Evolutionary conservation across 2,888 invertebrate species (phyloP).

Genomic region (Cosmorhoe ocellata): DNA sequence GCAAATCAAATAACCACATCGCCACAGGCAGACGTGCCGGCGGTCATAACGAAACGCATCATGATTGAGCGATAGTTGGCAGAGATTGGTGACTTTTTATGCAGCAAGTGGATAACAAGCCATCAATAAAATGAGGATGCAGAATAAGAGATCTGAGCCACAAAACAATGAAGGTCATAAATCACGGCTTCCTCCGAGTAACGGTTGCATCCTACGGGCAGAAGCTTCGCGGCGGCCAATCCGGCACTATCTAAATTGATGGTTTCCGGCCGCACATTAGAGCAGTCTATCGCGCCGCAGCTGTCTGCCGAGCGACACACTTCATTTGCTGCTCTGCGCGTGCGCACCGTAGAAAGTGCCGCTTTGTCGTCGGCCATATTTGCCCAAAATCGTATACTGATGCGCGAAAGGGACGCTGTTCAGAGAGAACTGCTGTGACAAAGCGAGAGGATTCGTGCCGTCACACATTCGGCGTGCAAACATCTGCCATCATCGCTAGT

Average conservation of each 20-base stretch:
- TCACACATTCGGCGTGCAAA: conserved; percentile 52
- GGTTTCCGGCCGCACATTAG: conserved; percentile 78
- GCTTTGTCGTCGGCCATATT: conserved; percentile 62
- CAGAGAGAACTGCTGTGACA: conserved; percentile 27
- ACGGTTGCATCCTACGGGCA: conserved; percentile 75
- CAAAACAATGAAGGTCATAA: conserved; percentile 80
- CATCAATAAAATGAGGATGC: conserved; percentile 61
- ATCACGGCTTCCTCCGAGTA: conserved; percentile 76
- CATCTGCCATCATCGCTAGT: conserved; percentile 43
- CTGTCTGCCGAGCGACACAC: conserved; percentile 78
- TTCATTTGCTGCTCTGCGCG: conserved; percentile 77
- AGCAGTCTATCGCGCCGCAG: conserved; percentile 64
- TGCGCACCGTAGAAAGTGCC: conserved; percentile 76
- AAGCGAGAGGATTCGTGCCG: conserved; percentile 44
- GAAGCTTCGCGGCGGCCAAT: conserved; percentile 73
- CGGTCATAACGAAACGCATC: conserved; percentile 21
- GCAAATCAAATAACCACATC: conserved; percentile 31
- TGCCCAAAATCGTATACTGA: conserved; percentile 65
- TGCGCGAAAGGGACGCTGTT: conserved; percentile 46
- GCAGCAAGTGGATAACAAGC: conserved; percentile 44
- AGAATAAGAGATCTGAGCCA: conserved; percentile 57
- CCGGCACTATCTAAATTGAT: conserved; percentile 80
- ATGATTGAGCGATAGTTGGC: conserved; percentile 18
- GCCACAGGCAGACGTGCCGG: conserved; percentile 25
- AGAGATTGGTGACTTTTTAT: conserved; percentile 29